These are phyloP conservation scores for Altica lythri DNA, from an alignment of 2,888 invertebrate species.

Conservation along the genomic window DNA sequence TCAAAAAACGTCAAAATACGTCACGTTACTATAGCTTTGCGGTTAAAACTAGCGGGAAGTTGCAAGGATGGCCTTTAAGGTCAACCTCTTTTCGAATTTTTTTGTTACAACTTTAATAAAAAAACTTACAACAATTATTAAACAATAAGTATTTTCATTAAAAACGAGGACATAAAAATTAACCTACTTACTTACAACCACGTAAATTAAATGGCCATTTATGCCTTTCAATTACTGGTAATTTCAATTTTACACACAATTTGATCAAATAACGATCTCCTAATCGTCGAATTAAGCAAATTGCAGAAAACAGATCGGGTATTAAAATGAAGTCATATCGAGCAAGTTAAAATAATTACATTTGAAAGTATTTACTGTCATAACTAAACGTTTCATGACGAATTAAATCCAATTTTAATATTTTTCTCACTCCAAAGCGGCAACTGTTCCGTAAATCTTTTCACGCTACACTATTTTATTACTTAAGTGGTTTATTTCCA, in stretches of 20 bases:
- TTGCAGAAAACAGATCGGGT: conserved; percentile 5
- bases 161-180: no score
- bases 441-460: conserved; percentile 41
- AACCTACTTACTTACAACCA: no score
- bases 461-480: conserved; percentile 40
- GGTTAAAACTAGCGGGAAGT: no score
- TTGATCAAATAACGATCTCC: conserved; percentile 18
- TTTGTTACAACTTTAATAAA: no score
- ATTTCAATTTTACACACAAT: conserved; percentile 20
- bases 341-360: conserved; percentile 11
- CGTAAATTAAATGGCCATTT: no score
- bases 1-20: no score
- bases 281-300: conserved; percentile 14
- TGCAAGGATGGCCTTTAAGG: no score
- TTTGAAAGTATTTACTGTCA: conserved; percentile 30
- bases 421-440: conserved; percentile 32
- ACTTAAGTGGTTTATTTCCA: conserved; percentile 42
- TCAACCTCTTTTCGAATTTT: no score
- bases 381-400: conserved; percentile 32
- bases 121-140: no score
- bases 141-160: no score
- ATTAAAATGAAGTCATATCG: conserved; percentile 13
- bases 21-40: no score
- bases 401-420: conserved; percentile 36
- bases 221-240: no score